Percentiles rank a stretch among this genome's conserved stretches.
Conservation (phyloP, 2,888 invertebrate species). For the Charanyca ferruginea region DNA sequence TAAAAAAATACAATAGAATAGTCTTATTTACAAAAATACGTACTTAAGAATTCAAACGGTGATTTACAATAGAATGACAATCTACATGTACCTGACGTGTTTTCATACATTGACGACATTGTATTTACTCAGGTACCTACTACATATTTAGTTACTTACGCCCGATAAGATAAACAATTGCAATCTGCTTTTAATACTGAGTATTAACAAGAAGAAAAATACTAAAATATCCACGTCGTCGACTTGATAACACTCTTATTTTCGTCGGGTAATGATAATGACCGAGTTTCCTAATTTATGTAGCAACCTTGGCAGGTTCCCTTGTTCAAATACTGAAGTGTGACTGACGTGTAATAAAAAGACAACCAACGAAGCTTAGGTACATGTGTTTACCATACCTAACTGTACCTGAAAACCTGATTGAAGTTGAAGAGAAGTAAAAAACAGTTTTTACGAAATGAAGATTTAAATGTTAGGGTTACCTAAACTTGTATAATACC, state of each 20-base stretch:
- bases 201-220: not conserved
- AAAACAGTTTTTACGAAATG: too few relatives aligned
- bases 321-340: not conserved
- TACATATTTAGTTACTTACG: not conserved
- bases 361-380: not conserved
- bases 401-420: too few relatives aligned
- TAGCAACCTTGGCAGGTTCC: not conserved
- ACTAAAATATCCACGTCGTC: not conserved
- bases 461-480: too few relatives aligned
- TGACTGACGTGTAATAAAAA: not conserved
- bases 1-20: too few relatives aligned
- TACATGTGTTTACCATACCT: not conserved
- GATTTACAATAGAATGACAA: too few relatives aligned
- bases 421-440: too few relatives aligned
- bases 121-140: not conserved
- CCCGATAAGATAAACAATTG: slow-evolving; percentile 5
- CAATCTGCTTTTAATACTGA: not conserved
- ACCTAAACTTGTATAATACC: too few relatives aligned
- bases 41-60: too few relatives aligned
- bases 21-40: too few relatives aligned
- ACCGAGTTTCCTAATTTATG: not conserved
- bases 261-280: not conserved
- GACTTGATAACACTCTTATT: not conserved
- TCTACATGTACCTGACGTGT: too few relatives aligned
- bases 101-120: not conserved